Percentiles rank a stretch among this genome's conserved stretches.
Conservation (phyloP, 2,888 invertebrate species). For the Amitus sp. region DNA sequence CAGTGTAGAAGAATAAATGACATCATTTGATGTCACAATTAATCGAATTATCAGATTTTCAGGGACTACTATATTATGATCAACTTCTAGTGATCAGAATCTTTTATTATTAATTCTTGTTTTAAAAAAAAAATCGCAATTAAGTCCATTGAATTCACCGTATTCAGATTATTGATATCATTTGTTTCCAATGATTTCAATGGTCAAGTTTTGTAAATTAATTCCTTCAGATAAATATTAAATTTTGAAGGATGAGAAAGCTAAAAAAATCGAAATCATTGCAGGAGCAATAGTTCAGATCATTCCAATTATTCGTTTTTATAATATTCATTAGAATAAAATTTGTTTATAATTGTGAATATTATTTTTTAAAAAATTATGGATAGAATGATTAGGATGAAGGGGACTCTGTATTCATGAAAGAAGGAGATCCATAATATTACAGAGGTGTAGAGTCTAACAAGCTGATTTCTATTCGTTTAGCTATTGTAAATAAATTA, state of each 20-base stretch:
- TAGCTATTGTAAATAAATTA: too few species aligned
- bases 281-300: slow-evolving; percentile 74
- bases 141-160: slow-evolving; percentile 70
- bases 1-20: slow-evolving; percentile 75
- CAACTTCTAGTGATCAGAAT: slow-evolving; percentile 69
- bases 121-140: slow-evolving; percentile 74
- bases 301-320: slow-evolving; percentile 73
- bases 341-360: slow-evolving; percentile 70
- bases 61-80: slow-evolving; percentile 72
- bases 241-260: slow-evolving; percentile 71
- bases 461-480: too few species aligned
- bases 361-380: slow-evolving; percentile 71
- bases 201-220: slow-evolving; percentile 69
- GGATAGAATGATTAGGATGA: slow-evolving; percentile 72
- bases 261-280: slow-evolving; percentile 73
- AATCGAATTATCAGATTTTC: slow-evolving; percentile 73
- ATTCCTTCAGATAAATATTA: slow-evolving; percentile 74
- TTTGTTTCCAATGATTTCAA: slow-evolving; percentile 75
- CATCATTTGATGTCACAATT: slow-evolving; percentile 72
- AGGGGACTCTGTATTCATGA: slow-evolving; percentile 73
- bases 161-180: slow-evolving; percentile 78
- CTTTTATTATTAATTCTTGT: slow-evolving; percentile 69
- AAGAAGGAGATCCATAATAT: too few species aligned
- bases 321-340: slow-evolving; percentile 70
- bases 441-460: too few species aligned